Evolutionary conservation across 1,140 invertebrate species (phyloP).

Genomic region (Trichoplusia ni): DNA sequence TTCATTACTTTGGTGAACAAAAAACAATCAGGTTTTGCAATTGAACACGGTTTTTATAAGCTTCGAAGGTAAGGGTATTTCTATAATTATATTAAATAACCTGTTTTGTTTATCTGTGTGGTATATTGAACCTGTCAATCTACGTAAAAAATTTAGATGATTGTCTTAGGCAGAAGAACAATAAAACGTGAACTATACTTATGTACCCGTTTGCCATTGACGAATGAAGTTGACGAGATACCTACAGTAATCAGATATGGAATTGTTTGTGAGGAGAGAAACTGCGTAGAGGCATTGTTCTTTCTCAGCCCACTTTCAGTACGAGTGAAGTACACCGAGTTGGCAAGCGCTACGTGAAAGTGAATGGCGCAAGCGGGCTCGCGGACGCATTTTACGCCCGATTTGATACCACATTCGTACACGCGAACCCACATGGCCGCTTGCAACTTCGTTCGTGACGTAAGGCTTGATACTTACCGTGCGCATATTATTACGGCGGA

Average conservation of each 20-base stretch:
- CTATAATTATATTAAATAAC: background rate
- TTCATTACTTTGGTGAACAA: background rate
- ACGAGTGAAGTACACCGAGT: conserved; percentile 41
- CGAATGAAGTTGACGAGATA: conserved; percentile 4
- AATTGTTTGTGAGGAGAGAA: conserved; percentile 55
- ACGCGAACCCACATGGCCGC: conserved; percentile 50
- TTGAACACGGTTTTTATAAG: background rate
- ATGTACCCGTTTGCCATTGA: background rate
- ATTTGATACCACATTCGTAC: conserved; percentile 57
- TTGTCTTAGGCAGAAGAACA: too few relatives aligned
- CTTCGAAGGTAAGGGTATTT: background rate
- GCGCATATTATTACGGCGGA: background rate
- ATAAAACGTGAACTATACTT: too few relatives aligned
- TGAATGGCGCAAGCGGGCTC: conserved; percentile 70
- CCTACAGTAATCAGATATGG: conserved; percentile 14
- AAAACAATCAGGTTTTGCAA: conserved; percentile 10
- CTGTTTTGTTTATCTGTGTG: too few relatives aligned
- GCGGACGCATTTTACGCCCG: conserved; percentile 64
- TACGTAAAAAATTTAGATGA: too few relatives aligned
- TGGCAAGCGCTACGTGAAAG: conserved; percentile 66
- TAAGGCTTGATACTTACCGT: conserved; percentile 31
- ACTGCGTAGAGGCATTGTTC: conserved; percentile 70
- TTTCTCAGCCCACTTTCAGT: conserved; percentile 71
- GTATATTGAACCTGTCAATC: too few relatives aligned
- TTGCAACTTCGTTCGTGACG: conserved; percentile 40